Evolutionary conservation across 2,888 invertebrate genomes (phyloP).

Genomic region (Elgonia sp.): DNA sequence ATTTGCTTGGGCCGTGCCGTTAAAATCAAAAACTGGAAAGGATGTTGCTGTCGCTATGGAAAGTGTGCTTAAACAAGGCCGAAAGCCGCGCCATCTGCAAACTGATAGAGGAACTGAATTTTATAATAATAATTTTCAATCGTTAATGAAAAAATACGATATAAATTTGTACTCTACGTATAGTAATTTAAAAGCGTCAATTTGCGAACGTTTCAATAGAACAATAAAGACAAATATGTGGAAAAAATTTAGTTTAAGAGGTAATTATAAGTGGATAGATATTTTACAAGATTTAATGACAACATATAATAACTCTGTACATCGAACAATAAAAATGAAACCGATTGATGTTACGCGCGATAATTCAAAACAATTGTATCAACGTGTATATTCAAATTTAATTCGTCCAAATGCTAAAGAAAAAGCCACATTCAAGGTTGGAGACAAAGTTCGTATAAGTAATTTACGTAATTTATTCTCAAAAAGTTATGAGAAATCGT

Average conservation of each 20-base stretch:
- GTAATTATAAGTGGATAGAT: too few species aligned
- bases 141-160: conserved; percentile 15
- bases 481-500: conserved; percentile 79
- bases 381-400: conserved; percentile 68
- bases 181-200: conserved; percentile 68
- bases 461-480: conserved; percentile 81
- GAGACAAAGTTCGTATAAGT: conserved; percentile 74
- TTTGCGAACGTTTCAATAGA: neutral
- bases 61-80: too few species aligned
- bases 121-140: conserved; percentile 73
- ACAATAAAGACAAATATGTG: conserved; percentile 66
- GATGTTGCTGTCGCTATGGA: too few species aligned
- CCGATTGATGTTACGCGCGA: conserved; percentile 71
- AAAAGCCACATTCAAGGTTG: conserved; percentile 58
- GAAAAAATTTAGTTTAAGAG: neutral
- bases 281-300: conserved; percentile 54
- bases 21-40: conserved; percentile 63
- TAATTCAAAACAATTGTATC: conserved; percentile 81
- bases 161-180: conserved; percentile 77
- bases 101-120: conserved; percentile 77
- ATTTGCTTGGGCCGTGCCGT: conserved; percentile 72
- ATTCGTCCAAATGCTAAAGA: too few species aligned
- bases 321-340: conserved; percentile 36
- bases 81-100: conserved; percentile 39
- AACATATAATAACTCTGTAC: conserved; percentile 74